phyloP scores from a whole-genome alignment of 2,888 invertebrate species.

The Zygothrica quintamaculata region DNA sequence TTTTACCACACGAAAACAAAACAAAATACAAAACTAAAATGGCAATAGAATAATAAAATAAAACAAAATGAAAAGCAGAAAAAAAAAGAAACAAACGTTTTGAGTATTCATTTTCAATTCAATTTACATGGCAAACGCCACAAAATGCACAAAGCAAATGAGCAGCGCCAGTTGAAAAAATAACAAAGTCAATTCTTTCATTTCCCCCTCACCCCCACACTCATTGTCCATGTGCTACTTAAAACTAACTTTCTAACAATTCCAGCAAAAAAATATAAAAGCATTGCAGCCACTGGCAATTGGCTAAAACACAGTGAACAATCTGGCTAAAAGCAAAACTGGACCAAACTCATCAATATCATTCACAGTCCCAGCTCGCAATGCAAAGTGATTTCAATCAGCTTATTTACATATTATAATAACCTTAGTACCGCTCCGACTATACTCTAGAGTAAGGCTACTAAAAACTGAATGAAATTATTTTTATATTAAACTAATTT shows the following conservation, averaged over 20 bases:
- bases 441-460: neutral
- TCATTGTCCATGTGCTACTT: constrained; percentile 59
- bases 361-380: constrained; percentile 21
- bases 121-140: constrained; percentile 71
- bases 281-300: constrained; percentile 51
- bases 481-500: neutral
- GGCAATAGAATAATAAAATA: constrained; percentile 24
- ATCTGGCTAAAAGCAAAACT: neutral
- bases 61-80: constrained; percentile 28
- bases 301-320: constrained; percentile 21
- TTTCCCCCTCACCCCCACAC: constrained; percentile 3
- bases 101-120: constrained; percentile 73
- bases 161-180: constrained; percentile 67
- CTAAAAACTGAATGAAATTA: neutral
- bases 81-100: constrained; percentile 47
- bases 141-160: constrained; percentile 73
- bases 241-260: constrained; percentile 72
- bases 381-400: neutral
- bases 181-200: constrained; percentile 49
- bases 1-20: constrained; percentile 2
- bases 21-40: constrained; percentile 1
- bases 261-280: constrained; percentile 57
- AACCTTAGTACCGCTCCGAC: neutral
- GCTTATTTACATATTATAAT: constrained; percentile 8
- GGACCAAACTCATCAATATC: constrained; percentile 28